Conservation (phyloP, 2,797 vertebrate genomes). For the Tolypeutes matacus region DNA sequence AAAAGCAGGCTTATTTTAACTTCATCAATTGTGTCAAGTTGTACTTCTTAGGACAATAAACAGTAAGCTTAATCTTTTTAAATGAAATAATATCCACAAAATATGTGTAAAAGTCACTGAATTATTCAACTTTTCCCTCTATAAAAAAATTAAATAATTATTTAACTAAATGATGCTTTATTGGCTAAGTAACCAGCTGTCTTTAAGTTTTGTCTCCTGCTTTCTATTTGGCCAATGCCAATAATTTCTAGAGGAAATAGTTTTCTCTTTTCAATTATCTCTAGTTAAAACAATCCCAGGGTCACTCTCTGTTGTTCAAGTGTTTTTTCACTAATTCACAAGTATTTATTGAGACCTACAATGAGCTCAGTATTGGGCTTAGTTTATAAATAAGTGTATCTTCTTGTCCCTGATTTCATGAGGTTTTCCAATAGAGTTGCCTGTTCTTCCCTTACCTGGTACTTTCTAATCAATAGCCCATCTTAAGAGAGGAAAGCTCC, state of each 20-base stretch:
- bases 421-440: neutral
- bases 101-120: neutral
- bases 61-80: neutral
- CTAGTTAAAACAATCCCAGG: neutral
- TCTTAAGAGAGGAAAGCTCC: neutral
- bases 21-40: neutral
- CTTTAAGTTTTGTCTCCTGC: neutral
- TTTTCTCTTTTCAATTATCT: neutral
- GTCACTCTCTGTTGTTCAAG: neutral
- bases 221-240: neutral
- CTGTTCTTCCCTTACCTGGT: neutral
- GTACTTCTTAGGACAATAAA: neutral
- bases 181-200: neutral
- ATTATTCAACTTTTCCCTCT: neutral
- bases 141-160: neutral
- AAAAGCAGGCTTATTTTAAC: neutral
- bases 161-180: neutral
- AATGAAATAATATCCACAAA: conserved; percentile 7
- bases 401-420: neutral
- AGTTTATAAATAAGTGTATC: neutral
- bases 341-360: neutral
- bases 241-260: neutral
- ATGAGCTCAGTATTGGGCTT: neutral
- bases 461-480: neutral
- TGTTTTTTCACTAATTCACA: neutral